phyloP scores from a whole-genome alignment of 2,888 invertebrate genomes.

The Cheilosia soror region DNA sequence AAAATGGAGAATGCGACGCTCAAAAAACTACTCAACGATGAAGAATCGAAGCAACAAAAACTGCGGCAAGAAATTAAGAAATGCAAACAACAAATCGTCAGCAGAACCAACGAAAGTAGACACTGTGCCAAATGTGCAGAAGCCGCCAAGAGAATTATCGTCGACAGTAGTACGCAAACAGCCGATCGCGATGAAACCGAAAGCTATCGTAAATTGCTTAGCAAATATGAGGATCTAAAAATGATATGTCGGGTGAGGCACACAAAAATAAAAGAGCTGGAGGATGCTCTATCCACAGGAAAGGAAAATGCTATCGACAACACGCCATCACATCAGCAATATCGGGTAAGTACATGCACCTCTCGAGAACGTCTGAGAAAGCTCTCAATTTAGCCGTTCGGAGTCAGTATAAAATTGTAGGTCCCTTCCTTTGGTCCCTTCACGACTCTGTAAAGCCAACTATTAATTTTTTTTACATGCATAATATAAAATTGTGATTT shows the following conservation, averaged over 20 bases:
- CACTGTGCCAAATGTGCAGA: conserved; percentile 52
- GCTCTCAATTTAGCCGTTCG: too few relatives aligned
- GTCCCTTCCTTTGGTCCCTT: too few relatives aligned
- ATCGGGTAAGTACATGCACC: conserved; percentile 32
- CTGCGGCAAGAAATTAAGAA: conserved; percentile 78
- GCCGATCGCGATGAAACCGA: conserved; percentile 66
- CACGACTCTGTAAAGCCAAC: too few relatives aligned
- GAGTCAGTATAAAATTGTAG: too few relatives aligned
- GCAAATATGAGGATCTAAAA: conserved; percentile 79
- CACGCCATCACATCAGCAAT: conserved; percentile 67
- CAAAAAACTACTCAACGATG: conserved; percentile 79
- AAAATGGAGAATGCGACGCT: conserved; percentile 80
- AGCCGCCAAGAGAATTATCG: conserved; percentile 21
- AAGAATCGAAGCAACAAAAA: conserved; percentile 78
- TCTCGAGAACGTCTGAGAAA: too few relatives aligned
- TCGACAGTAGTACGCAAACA: conserved; percentile 49
- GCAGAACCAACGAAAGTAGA: conserved; percentile 66
- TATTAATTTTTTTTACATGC: too few relatives aligned
- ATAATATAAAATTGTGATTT: neutral
- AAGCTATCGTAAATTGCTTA: conserved; percentile 76
- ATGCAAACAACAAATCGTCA: conserved; percentile 77
- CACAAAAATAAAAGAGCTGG: conserved; percentile 78
- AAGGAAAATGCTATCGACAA: conserved; percentile 69
- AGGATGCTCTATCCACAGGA: conserved; percentile 73
- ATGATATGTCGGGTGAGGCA: conserved; percentile 79